phyloP scores from a whole-genome alignment of 2,888 invertebrate species.

The Dione juno region DNA sequence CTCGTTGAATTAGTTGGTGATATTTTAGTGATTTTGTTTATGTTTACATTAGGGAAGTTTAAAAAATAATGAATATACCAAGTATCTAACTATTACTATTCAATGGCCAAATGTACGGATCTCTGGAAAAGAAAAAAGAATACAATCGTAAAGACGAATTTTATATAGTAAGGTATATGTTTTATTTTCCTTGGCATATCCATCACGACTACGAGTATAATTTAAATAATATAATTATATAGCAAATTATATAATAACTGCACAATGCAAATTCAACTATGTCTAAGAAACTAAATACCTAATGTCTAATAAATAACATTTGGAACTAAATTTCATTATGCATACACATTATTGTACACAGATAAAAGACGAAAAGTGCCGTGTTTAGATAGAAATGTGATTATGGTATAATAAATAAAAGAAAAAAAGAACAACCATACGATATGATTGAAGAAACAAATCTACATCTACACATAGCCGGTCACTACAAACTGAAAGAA shows the following conservation, averaged over 20 bases:
- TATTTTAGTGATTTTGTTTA: slow-evolving; percentile 31
- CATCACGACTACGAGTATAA: slow-evolving; percentile 25
- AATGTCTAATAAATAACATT: too few relatives aligned
- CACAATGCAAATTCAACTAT: slow-evolving; percentile 32
- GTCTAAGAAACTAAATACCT: slow-evolving; percentile 16
- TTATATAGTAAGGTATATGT: too few relatives aligned
- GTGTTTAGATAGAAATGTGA: slow-evolving; percentile 12
- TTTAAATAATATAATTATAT: slow-evolving; percentile 38
- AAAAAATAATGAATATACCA: slow-evolving; percentile 36
- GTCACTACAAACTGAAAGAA: slow-evolving; percentile 35
- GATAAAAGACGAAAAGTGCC: slow-evolving; percentile 9
- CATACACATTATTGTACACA: background rate
- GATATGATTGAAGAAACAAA: slow-evolving; percentile 6
- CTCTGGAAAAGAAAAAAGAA: too few relatives aligned
- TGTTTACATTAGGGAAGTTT: slow-evolving; percentile 30
- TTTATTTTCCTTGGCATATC: slow-evolving; percentile 10
- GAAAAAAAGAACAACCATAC: background rate
- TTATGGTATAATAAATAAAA: background rate
- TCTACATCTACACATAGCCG: slow-evolving; percentile 24
- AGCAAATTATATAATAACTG: slow-evolving; percentile 45
- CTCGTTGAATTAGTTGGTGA: slow-evolving; percentile 37
- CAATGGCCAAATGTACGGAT: background rate
- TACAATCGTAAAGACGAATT: too few relatives aligned
- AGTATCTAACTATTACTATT: slow-evolving; percentile 17
- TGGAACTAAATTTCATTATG: background rate